These are phyloP conservation scores for Sebastiscus tertius DNA, from an alignment of 2,797 vertebrate species.

Conservation along the genomic window DNA sequence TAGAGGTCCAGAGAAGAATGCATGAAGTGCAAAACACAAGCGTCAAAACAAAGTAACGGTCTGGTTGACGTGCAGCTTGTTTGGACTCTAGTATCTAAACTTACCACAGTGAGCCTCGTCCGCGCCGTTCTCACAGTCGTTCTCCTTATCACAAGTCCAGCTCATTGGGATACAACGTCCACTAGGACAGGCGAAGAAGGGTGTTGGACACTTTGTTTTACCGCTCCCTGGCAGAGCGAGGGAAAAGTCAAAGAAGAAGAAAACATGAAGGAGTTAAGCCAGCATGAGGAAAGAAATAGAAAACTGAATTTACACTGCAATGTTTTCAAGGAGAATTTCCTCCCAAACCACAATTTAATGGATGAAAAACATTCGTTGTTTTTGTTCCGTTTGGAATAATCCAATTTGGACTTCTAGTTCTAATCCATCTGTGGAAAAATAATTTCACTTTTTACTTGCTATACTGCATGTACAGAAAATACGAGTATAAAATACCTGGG, in stretches of 20 bases:
- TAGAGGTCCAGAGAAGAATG: conserved; percentile 60
- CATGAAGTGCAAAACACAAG: neutral
- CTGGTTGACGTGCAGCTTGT: neutral
- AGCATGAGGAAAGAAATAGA: neutral
- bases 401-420: conserved; percentile 6
- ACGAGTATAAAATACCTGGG: conserved; percentile 75
- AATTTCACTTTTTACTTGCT: neutral
- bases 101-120: conserved; percentile 94
- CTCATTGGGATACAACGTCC: conserved; percentile 97
- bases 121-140: conserved; percentile 95
- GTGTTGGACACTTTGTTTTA: conserved; percentile 84
- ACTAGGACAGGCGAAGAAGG: conserved; percentile 93
- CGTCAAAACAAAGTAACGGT: neutral
- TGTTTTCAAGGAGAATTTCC: conserved; percentile 15
- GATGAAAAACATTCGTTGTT: conserved; percentile 15
- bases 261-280: neutral
- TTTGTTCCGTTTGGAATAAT: conserved; percentile 19
- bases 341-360: conserved; percentile 29
- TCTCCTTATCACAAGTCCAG: conserved; percentile 97
- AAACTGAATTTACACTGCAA: neutral
- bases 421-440: neutral
- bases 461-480: neutral
- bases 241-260: neutral
- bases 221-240: conserved; percentile 81
- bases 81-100: conserved; percentile 54